Percentiles rank a stretch among this genome's conserved stretches.
phyloP scores from a whole-genome alignment of 2,888 invertebrate species.

The Eristalinus aeneus region DNA sequence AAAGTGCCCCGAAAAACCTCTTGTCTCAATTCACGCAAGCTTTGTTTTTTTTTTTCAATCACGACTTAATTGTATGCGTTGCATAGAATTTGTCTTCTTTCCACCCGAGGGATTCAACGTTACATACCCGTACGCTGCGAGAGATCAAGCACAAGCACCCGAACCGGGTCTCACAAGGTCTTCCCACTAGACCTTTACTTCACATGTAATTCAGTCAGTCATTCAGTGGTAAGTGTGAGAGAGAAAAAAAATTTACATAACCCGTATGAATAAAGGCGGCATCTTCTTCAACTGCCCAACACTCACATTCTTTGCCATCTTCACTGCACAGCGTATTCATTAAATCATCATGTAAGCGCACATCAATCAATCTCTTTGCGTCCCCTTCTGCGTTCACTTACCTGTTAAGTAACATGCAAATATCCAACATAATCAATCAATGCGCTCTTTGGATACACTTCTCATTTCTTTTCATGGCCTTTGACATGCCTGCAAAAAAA shows the following conservation, averaged over 20 bases:
- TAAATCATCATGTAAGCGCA: slow-evolving; percentile 5
- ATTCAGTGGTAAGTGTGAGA: not conserved
- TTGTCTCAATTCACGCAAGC: too few species aligned
- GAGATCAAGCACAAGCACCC: not conserved
- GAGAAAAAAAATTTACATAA: not conserved
- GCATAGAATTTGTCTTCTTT: too few species aligned
- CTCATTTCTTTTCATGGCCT: slow-evolving; percentile 60
- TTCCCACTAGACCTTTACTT: not conserved
- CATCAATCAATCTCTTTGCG: slow-evolving; percentile 37
- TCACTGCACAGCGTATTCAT: not conserved
- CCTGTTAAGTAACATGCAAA: slow-evolving; percentile 67
- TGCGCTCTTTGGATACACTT: slow-evolving; percentile 36
- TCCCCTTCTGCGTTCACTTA: slow-evolving; percentile 16
- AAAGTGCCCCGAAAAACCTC: too few species aligned
- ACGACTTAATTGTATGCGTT: too few species aligned
- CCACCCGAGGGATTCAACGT: not conserved
- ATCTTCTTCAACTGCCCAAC: not conserved
- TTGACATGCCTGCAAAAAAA: slow-evolving; percentile 44
- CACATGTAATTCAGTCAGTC: too few species aligned
- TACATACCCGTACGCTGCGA: not conserved
- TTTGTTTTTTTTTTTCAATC: too few species aligned
- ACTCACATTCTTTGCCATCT: not conserved
- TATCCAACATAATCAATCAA: slow-evolving; percentile 69
- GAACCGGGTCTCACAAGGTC: not conserved
- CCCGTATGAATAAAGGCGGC: not conserved